phyloP scores from a whole-genome alignment of 2,797 vertebrate genomes.

The Peromyscus nudipes region DNA sequence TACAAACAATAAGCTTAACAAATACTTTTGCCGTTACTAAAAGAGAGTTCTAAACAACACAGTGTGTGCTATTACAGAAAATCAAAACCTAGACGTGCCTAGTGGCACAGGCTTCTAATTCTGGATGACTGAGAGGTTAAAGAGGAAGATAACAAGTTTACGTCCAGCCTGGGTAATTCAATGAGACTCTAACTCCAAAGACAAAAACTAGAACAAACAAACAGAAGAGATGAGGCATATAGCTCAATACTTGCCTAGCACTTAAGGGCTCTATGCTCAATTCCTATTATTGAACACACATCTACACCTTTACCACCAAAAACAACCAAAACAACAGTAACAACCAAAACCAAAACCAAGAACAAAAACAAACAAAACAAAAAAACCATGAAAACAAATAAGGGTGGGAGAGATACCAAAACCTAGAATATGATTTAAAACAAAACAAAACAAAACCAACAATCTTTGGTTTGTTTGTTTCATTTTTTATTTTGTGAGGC shows the following conservation, averaged over 20 bases:
- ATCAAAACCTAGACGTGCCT: slow-evolving; percentile 4
- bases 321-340: background rate
- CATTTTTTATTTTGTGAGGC: background rate
- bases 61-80: background rate
- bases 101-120: background rate
- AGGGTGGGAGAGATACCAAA: background rate
- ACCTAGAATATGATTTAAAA: background rate
- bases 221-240: background rate
- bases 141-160: background rate
- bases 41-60: slow-evolving; percentile 34
- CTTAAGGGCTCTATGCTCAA: background rate
- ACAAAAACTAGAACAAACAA: background rate
- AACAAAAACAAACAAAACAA: background rate
- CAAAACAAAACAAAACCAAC: background rate
- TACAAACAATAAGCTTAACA: slow-evolving; percentile 60
- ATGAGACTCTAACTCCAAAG: background rate
- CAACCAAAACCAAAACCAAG: background rate
- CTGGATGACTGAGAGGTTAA: background rate
- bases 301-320: background rate
- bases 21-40: slow-evolving; percentile 9
- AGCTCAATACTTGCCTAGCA: background rate
- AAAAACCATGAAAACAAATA: background rate
- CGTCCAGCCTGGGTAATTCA: background rate
- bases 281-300: background rate
- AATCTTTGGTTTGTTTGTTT: background rate